Conservation (phyloP, 2,113 vertebrate species). For the Stigmatopora argus region DNA sequence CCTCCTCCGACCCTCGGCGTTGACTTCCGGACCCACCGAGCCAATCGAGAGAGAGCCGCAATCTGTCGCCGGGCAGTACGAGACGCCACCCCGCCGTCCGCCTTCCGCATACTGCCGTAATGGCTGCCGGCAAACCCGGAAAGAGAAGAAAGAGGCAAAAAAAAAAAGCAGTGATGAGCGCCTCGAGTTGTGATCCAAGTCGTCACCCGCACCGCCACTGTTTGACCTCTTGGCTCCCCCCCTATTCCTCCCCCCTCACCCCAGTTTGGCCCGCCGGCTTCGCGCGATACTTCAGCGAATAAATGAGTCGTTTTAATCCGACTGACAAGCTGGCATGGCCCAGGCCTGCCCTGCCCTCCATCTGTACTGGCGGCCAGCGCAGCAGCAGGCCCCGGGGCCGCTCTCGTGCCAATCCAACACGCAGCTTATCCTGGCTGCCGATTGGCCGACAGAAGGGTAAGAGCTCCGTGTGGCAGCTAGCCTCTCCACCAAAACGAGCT, state of each 20-base stretch:
- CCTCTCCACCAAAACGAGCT: slow-evolving; percentile 75
- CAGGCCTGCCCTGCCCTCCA: slow-evolving; percentile 93
- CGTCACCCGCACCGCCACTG: slow-evolving; percentile 60
- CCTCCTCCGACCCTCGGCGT: slow-evolving; percentile 66
- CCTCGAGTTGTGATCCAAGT: slow-evolving; percentile 66
- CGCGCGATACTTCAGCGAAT: slow-evolving; percentile 97
- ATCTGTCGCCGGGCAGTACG: slow-evolving; percentile 95
- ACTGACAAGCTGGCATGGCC: slow-evolving; percentile 99
- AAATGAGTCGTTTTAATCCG: slow-evolving; percentile 99
- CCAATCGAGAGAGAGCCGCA: slow-evolving; percentile 91
- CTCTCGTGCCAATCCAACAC: slow-evolving; percentile 76
- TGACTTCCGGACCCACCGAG: slow-evolving; percentile 89
- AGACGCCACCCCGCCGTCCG: slow-evolving; percentile 90
- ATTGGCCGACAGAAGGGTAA: slow-evolving; percentile 79
- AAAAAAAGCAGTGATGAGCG: slow-evolving; percentile 67
- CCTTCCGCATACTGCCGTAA: slow-evolving; percentile 95
- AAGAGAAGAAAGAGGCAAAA: slow-evolving; percentile 68
- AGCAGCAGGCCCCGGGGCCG: slow-evolving; percentile 75
- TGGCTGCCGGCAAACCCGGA: slow-evolving; percentile 93
- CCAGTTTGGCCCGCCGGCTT: slow-evolving; percentile 88
- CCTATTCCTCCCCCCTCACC: slow-evolving; percentile 60
- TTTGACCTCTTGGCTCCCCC: slow-evolving; percentile 40
- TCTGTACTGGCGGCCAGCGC: slow-evolving; percentile 89
- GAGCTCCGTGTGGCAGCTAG: slow-evolving; percentile 73
- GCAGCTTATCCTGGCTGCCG: slow-evolving; percentile 78